These are phyloP conservation scores for Campylomormyrus numenius DNA, from an alignment of 2,113 vertebrate species.

Conservation along the genomic window DNA sequence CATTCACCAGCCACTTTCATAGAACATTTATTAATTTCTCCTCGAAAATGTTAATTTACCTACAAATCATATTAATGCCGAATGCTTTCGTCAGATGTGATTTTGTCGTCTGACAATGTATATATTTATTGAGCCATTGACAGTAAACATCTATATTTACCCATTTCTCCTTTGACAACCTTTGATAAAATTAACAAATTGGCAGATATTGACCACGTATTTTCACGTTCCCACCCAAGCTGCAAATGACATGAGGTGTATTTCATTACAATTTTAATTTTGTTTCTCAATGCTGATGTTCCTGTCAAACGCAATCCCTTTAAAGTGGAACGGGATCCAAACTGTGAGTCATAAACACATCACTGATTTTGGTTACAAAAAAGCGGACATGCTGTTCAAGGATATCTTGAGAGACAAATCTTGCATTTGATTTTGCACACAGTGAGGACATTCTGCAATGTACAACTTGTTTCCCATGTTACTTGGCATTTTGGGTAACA, in stretches of 20 bases:
- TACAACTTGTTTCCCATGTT: neutral
- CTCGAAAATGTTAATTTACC: neutral
- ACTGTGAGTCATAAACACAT: neutral
- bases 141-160: neutral
- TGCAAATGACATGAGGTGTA: neutral
- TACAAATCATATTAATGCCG: neutral
- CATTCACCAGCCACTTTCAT: neutral
- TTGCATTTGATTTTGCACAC: neutral
- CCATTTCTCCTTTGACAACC: neutral
- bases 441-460: neutral
- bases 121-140: neutral
- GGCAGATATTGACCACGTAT: neutral
- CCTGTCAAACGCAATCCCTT: constrained; percentile 7
- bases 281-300: neutral
- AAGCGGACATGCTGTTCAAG: neutral
- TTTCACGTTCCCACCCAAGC: neutral
- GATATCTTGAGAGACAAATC: neutral
- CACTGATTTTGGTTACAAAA: neutral
- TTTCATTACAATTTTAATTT: neutral
- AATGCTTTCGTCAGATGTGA: neutral
- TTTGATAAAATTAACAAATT: neutral
- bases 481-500: neutral
- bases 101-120: neutral
- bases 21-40: neutral
- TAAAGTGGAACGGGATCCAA: neutral